Evolutionary conservation across 2,113 vertebrate species (phyloP).

Genomic region (Danio rerio): GRCz12tu NC_133197.1:38135501-38136000

Average conservation of each 20-base stretch:
- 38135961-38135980: slow-evolving; percentile 5
- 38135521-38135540: no score
- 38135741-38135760: slow-evolving; percentile 10
- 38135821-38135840: slow-evolving; percentile 29
- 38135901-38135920: slow-evolving; percentile 20
- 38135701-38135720: background rate
- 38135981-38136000: background rate
- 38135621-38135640: background rate
- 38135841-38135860: slow-evolving; percentile 38
- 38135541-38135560: no score
- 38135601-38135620: no score
- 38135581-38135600: no score
- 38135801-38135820: slow-evolving; percentile 27
- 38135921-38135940: slow-evolving; percentile 14
- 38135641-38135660: slow-evolving; percentile 26
- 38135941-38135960: slow-evolving; percentile 27
- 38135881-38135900: slow-evolving; percentile 21
- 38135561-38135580: no score
- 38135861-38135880: slow-evolving; percentile 18
- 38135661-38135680: background rate
- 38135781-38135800: slow-evolving; percentile 9
- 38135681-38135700: slow-evolving; percentile 4
- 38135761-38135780: slow-evolving; percentile 41
- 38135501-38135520: no score
- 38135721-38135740: slow-evolving; percentile 15